A percentile compares a stretch with the other conserved stretches of the same genome.
Conservation (phyloP, 2,888 invertebrate genomes). For the Drosophila diplacantha region DNA sequence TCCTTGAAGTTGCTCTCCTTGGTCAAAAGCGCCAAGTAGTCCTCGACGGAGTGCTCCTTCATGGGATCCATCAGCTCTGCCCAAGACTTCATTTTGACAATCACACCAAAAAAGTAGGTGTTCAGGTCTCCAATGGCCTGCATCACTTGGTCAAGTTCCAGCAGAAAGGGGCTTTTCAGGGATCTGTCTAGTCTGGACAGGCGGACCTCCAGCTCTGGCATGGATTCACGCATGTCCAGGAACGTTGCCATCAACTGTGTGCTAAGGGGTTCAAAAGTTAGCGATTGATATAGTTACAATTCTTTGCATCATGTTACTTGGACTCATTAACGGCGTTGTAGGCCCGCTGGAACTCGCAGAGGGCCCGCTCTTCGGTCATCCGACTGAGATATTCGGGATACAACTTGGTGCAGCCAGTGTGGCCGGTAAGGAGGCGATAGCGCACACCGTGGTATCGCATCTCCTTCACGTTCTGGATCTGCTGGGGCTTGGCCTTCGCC, state of each 20-base stretch:
- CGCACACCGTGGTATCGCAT: slow-evolving; percentile 56
- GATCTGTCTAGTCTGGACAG: slow-evolving; percentile 53
- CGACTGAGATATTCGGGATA: slow-evolving; percentile 69
- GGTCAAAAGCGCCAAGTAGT: slow-evolving; percentile 57
- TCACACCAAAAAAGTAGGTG: slow-evolving; percentile 54
- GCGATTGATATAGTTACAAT: not conserved
- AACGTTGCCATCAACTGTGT: slow-evolving; percentile 38
- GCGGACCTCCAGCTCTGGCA: slow-evolving; percentile 48
- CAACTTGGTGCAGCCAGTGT: slow-evolving; percentile 54
- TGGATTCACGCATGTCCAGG: slow-evolving; percentile 35
- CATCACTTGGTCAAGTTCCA: slow-evolving; percentile 42
- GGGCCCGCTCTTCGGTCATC: slow-evolving; percentile 52
- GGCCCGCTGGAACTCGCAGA: slow-evolving; percentile 56
- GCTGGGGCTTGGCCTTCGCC: slow-evolving; percentile 33
- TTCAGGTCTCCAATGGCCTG: slow-evolving; percentile 56
- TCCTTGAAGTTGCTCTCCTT: slow-evolving; percentile 43
- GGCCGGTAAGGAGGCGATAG: slow-evolving; percentile 47
- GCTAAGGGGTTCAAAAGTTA: slow-evolving; percentile 5
- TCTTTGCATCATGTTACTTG: slow-evolving; percentile 50
- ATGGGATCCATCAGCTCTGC: slow-evolving; percentile 62
- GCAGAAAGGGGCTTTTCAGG: slow-evolving; percentile 56
- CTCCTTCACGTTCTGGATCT: slow-evolving; percentile 38
- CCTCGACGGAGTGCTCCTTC: slow-evolving; percentile 61
- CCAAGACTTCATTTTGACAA: slow-evolving; percentile 61
- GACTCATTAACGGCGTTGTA: slow-evolving; percentile 53